Percentiles rank a stretch among this genome's conserved stretches.
Conservation (phyloP, 2,113 vertebrate genomes). For the Odobenus rosmarus region DNA sequence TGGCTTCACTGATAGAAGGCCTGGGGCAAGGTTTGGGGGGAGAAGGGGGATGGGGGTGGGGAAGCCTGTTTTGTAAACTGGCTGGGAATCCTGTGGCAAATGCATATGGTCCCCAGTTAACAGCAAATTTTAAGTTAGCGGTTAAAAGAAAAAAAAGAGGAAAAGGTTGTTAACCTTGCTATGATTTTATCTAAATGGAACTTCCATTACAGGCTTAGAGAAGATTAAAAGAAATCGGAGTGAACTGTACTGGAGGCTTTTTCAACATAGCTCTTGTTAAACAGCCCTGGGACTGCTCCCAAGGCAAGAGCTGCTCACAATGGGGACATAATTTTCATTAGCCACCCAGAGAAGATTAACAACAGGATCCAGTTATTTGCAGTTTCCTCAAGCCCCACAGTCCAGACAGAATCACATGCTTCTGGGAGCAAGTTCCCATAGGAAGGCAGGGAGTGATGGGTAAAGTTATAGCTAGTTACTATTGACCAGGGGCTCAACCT, state of each 20-base stretch:
- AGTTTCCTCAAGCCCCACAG: neutral
- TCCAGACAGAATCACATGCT: neutral
- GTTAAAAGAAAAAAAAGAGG: neutral
- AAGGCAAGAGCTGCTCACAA: neutral
- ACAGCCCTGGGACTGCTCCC: neutral
- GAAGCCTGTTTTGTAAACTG: neutral
- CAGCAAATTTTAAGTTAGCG: constrained; percentile 13
- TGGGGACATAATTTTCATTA: neutral
- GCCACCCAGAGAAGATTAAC: neutral
- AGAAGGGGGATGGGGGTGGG: neutral
- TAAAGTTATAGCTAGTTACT: neutral
- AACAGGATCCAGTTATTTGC: neutral
- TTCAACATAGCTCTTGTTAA: neutral
- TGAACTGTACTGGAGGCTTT: neutral
- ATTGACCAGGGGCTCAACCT: neutral
- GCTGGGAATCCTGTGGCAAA: neutral
- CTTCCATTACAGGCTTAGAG: neutral
- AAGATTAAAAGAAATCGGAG: neutral
- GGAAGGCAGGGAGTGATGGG: neutral
- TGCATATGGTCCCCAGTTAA: neutral
- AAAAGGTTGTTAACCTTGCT: neutral
- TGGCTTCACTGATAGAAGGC: neutral
- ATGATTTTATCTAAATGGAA: constrained; percentile 23
- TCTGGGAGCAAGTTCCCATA: neutral
- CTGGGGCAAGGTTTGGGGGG: too few species aligned